Base-by-base conservation (phyloP, 2,888 invertebrate species). In the Caenorhabditis uteleia region DNA sequence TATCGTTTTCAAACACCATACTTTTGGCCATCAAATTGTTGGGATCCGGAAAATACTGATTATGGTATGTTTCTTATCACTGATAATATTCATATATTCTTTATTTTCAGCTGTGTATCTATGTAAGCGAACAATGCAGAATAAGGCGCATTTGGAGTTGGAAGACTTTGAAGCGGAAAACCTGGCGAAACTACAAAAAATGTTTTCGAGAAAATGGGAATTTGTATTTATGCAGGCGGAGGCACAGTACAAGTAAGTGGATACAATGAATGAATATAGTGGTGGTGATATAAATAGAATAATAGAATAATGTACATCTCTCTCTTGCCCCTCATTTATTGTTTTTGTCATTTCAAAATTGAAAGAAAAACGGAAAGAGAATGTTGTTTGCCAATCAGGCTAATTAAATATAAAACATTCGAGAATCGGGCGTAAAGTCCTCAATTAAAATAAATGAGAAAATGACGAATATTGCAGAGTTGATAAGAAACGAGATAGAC, bases 121-220 rank as follows among this genome's bases (percentile, higher is more conserved):
- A 51, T 98, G 97, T 87, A 98, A 98, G 86, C 88, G 98, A 38
- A 98, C 97, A 18, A 98, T 99, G 97, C 97, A 98, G 87, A 98
- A 98, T 86, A 99, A 98, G 84, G 94, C 97, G 0, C 89, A 97
- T 14, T 86, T 98, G 71, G 97, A 97, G 85, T 86, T 98, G 78
- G 95, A 97, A 0, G 98, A 98, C 85, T 98, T 97, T 84, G 98
- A 98, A 84, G 95, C 97, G 1, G 98, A 99, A 85, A 97, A 95
- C 80, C 87, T 98, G 67, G 95, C 97, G 1, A 88, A 94, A 50
- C 87, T 98, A 43, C 98, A 99, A 87, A 97, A 97, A 86, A 95
- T 97, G 92, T 97, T 98, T 86, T 93, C 93, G 16, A 87, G 97
- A 56, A 97, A 98, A 85, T 98, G 98, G 98, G 98, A 98, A 86